Evolutionary conservation across 2,113 vertebrate genomes (phyloP), one percentile per base, ranked within the genome.

Genomic region (Ceyx melanurus): DNA sequence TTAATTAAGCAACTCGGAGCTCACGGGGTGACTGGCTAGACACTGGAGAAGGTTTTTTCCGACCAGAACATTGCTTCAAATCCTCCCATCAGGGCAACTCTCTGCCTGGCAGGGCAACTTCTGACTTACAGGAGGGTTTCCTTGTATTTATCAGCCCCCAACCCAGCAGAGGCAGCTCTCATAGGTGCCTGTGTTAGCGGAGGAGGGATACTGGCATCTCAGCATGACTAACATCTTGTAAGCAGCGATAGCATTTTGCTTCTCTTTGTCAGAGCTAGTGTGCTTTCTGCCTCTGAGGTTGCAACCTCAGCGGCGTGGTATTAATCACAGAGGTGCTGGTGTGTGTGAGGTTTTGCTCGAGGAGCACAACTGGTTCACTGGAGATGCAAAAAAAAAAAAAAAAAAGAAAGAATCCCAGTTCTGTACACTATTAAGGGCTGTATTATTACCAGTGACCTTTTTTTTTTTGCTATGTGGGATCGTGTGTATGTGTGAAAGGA

Each of bases 361-460:
- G 74, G 22, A 61, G 35, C 42, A 48, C 6, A 1, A 11, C 9
- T 11, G 29, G 2, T 4, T 62, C 66, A 9, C 76, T 13, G 57
- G 40, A 29, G 66, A 17, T 3, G n/a, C 37, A 15, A 33, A 50
- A 19, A 18, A 35, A 35, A 35, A 35, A 35, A 35, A 35, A 35
- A 43, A 31, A 25, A 35, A 9, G 23, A 21, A 11, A 17, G 13
- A 15, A 16, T 11, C 29, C 17, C 28, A 31, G 10, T 15, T 15
- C 51, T 15, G 0, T 17, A 6, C 33, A 2, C 0, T 13, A 31
- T 35, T 45, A 64, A 67, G 66, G 56, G 42, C 25, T 62, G 0
- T 11, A 11, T 64, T 46, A 64, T 80, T 76, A 46, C 51, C 54
- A 29, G 50, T 21, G 45, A 61, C 33, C 23, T 72, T 80, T 80